A percentile compares a stretch with the other conserved stretches of the same genome.
phyloP scores from a whole-genome alignment of 2,888 invertebrate species.

The Thelaira solivaga region DNA sequence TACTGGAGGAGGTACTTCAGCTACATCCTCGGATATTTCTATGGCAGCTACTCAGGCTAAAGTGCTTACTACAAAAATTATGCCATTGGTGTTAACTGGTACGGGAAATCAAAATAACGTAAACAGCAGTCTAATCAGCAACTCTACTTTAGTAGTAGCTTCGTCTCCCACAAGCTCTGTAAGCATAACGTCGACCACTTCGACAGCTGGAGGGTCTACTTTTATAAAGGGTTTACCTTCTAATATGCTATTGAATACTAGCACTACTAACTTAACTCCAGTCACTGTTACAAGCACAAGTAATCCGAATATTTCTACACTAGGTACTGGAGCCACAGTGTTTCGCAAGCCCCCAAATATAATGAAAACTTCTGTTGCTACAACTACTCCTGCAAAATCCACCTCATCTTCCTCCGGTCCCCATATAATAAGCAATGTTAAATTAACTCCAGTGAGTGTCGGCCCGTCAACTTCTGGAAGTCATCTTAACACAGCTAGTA shows the following conservation, averaged over 20 bases:
- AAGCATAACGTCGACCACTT: slow-evolving; percentile 33
- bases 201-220: slow-evolving; percentile 36
- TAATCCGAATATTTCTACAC: slow-evolving; percentile 54
- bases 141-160: slow-evolving; percentile 56
- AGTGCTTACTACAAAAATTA: slow-evolving; percentile 68
- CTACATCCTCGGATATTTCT: slow-evolving; percentile 27
- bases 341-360: slow-evolving; percentile 67
- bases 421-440: slow-evolving; percentile 72
- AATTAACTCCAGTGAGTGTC: slow-evolving; percentile 67
- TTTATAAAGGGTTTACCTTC: slow-evolving; percentile 63
- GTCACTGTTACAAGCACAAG: slow-evolving; percentile 57
- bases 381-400: slow-evolving; percentile 24
- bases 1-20: neutral
- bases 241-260: slow-evolving; percentile 59
- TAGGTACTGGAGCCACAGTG: slow-evolving; percentile 61
- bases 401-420: slow-evolving; percentile 57
- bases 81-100: slow-evolving; percentile 63
- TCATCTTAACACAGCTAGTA: slow-evolving; percentile 46
- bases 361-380: slow-evolving; percentile 56
- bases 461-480: slow-evolving; percentile 47
- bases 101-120: slow-evolving; percentile 13
- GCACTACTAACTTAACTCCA: slow-evolving; percentile 54
- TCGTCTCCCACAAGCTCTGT: slow-evolving; percentile 28
- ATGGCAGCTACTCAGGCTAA: slow-evolving; percentile 65
- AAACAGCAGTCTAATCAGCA: slow-evolving; percentile 58